phyloP scores from a whole-genome alignment of 1,140 invertebrate species.

The Leptonema lineaticorne region DNA sequence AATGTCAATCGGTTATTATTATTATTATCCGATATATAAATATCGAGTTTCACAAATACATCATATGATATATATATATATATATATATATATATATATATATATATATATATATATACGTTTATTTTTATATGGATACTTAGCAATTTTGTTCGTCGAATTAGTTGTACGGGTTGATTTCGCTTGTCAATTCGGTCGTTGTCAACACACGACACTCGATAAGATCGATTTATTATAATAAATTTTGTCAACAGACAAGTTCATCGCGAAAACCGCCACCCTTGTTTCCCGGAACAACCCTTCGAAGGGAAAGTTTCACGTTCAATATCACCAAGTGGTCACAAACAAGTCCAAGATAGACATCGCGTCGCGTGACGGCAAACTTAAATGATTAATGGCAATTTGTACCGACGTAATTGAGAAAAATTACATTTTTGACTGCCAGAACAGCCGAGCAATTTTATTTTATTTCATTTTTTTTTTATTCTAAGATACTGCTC shows the following conservation, averaged over 20 bases:
- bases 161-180: no score
- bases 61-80: no score
- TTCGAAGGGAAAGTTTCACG: constrained; percentile 2
- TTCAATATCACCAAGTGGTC: constrained; percentile 25
- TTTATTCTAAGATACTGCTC: no score
- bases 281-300: constrained; percentile 2
- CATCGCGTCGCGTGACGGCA: constrained; percentile 2
- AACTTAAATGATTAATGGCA: constrained; percentile 17
- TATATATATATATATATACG: no score
- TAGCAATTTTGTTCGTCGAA: no score
- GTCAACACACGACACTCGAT: not conserved
- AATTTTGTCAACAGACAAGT: constrained; percentile 11
- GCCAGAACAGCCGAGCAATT: no score
- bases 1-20: no score
- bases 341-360: constrained; percentile 21
- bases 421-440: not conserved
- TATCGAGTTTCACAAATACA: no score
- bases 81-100: no score
- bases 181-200: not conserved
- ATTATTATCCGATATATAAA: no score
- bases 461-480: no score
- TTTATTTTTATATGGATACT: no score
- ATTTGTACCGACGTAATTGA: constrained; percentile 9
- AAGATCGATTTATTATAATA: constrained; percentile 10
- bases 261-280: not conserved